Evolutionary conservation across 2,888 invertebrate genomes (phyloP), one percentile per base, ranked within the genome.

Genomic region (Plebejus anna): DNA sequence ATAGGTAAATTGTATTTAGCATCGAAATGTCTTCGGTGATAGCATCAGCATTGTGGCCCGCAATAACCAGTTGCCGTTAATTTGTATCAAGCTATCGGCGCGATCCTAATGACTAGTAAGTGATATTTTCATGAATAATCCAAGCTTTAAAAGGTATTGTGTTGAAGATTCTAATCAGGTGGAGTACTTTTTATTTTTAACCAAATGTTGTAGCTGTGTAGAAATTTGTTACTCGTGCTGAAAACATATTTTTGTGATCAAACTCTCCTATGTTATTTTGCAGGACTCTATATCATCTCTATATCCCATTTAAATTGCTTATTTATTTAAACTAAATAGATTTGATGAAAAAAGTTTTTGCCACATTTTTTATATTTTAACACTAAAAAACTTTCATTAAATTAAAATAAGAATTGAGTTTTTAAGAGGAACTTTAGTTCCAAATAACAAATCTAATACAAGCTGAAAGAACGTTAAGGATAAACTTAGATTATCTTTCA

Each of bases 1-100:
- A 81, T 81, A 79, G 80, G 80, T 79, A 79, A 80, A 81, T 79
- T 78, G 81, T 81, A 80, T 79, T 80, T 80, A 81, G 79, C 78
- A 81, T 81, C 81, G 78, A 80, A 80, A 81, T 80, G 81, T 80
- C 79, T 78, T 77, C 75, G 32, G 47, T 72, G 81, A 81, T 81
- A 81, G 66, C 75, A 81, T 81, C 81, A 77, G 80, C 80, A 81
- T 81, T 81, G 81, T 81, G 42, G 79, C 78, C 79, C 75, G 80
- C 76, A 79, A 81, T 81, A 81, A 79, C 80, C 78, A 80, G 77
- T 79, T 79, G 79, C 77, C 76, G 79, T 80, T 81, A 81, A 81
- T 81, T 81, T 81, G 80, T 80, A 77, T 78, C 79, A 79, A 79
- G 76, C 75, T 81, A 81, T 80, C 81, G 77, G 28, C n/a, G 75